Evolutionary conservation across 2,113 vertebrate genomes (phyloP), one percentile per base, ranked within the genome.

Genomic region (Numida meleagris): DNA sequence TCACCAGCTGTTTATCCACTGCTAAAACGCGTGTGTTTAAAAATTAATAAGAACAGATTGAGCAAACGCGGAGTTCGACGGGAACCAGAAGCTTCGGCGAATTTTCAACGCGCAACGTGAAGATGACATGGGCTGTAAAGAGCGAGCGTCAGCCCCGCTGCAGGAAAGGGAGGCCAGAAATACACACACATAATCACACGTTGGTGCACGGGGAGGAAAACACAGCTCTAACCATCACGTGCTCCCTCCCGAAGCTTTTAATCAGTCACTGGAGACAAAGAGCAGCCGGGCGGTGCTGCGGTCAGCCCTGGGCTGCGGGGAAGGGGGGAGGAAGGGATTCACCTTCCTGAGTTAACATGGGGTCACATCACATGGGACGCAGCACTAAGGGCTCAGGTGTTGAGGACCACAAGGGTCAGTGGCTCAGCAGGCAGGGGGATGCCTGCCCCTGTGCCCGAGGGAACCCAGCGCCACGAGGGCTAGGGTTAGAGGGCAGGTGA

Each of bases 21-120:
- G 59, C 72, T 46, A 57, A 81, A 92, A 42, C 9, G 48, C 4
- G 6, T 13, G 46, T 21, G 9, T 82, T 82, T 91, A 86, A 91
- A 95, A 85, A 92, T 77, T 82, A 51, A 86, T 73, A 45, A 66
- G 91, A 91, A 93, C 91, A 86, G 68, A 83, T 50, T 40, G 72
- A 82, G 89, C 62, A 36, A 85, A 63, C 0, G n/a, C 2, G 76
- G 85, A 97, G 61, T 15, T 15, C 6, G 14, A 1, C 25, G n/a
- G 83, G 4, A 38, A 72, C 45, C 34, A 18, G 80, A 18, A 19
- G 17, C 91, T 72, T n/a, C 2, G n/a, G 89, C 45, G 80, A 50
- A 48, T 82, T 45, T n/a, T 42, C 27, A 6, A 33, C 38, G 4
- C 0, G 12, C 16, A 10, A 1, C 2, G 3, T 4, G 71, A 42